phyloP scores from a whole-genome alignment of 2,113 vertebrate species.

The Campylomormyrus numenius region DNA sequence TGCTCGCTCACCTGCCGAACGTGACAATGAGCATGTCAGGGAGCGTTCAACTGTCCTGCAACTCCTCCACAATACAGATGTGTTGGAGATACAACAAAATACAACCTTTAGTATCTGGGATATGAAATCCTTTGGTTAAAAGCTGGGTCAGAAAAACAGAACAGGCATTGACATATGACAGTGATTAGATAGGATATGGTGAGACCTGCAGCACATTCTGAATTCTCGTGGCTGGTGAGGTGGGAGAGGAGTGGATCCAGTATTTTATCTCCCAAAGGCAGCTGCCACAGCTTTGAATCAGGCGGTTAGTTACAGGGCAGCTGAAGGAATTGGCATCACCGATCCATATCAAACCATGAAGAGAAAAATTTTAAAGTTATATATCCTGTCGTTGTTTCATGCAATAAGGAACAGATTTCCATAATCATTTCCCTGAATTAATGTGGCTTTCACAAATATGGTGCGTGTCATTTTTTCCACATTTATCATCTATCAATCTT shows the following conservation, averaged over 20 bases:
- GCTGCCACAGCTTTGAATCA: constrained; percentile 42
- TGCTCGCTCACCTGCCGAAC: too few relatives aligned
- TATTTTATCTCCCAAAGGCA: constrained; percentile 41
- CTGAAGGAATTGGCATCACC: constrained; percentile 21
- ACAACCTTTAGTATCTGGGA: neutral
- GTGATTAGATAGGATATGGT: neutral
- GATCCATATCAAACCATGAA: neutral
- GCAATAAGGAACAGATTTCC: neutral
- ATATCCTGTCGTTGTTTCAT: neutral
- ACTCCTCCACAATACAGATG: neutral
- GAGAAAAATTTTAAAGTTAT: neutral
- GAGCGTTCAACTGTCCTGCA: neutral
- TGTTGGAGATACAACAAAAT: neutral
- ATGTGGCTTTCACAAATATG: neutral
- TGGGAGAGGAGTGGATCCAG: constrained; percentile 22
- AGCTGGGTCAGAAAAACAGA: neutral
- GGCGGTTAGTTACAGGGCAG: constrained; percentile 46
- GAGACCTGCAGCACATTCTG: neutral
- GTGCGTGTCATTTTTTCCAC: neutral
- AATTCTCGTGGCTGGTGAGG: neutral
- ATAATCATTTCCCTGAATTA: neutral
- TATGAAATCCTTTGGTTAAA: neutral
- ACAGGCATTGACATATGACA: neutral
- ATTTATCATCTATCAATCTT: neutral
- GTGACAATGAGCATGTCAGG: neutral